phyloP scores from a whole-genome alignment of 2,888 invertebrate species.

The Macaria notata region DNA sequence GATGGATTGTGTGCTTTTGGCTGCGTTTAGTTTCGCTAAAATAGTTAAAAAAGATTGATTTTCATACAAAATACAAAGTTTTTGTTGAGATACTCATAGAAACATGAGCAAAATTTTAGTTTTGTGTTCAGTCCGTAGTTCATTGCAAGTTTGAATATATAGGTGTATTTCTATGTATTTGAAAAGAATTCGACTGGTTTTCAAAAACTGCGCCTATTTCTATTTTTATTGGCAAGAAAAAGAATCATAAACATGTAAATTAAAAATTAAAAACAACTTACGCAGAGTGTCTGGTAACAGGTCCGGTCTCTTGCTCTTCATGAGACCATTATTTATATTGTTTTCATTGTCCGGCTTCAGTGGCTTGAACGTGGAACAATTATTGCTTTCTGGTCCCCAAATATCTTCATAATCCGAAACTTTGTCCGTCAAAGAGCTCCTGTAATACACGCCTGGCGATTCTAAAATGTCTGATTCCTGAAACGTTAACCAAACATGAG shows the following conservation, averaged over 20 bases:
- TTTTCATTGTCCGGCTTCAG: conserved; percentile 65
- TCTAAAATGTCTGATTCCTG: conserved; percentile 92
- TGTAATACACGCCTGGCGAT: conserved; percentile 90
- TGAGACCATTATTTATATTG: conserved; percentile 72
- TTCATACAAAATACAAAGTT: background rate
- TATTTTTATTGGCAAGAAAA: too few species aligned
- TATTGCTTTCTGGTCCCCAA: conserved; percentile 87
- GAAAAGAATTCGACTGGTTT: too few species aligned
- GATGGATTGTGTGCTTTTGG: conserved; percentile 74
- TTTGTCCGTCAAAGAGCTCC: conserved; percentile 94
- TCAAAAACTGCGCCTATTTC: too few species aligned
- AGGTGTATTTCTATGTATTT: too few species aligned
- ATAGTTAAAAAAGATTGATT: conserved; percentile 20
- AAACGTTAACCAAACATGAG: conserved; percentile 31
- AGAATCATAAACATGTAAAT: too few species aligned
- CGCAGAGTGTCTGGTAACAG: conserved; percentile 83
- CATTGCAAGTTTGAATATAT: too few species aligned
- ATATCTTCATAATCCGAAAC: conserved; percentile 97
- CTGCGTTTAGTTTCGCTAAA: conserved; percentile 70
- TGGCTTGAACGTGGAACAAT: conserved; percentile 75
- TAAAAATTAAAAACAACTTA: conserved; percentile 46
- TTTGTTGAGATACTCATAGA: background rate
- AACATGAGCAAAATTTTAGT: background rate
- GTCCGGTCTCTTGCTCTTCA: conserved; percentile 83
- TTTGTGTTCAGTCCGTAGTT: background rate